Evolutionary conservation across 2,113 vertebrate species (phyloP).

Genomic region (Peromyscus maniculatus): DNA sequence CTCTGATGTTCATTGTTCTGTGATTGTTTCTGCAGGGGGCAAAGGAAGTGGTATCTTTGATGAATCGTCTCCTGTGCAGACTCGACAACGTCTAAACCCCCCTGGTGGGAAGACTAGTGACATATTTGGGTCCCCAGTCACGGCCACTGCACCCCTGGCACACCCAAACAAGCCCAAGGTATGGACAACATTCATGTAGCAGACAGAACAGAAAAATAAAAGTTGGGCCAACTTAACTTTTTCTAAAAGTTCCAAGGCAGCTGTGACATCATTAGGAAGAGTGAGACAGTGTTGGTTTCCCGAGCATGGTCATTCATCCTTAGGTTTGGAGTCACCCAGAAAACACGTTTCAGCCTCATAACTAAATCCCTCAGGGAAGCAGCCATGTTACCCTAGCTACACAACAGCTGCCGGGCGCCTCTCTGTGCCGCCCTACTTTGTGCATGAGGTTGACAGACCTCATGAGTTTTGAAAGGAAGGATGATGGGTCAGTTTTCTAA

Average conservation of each 20-base stretch:
- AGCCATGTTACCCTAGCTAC: neutral
- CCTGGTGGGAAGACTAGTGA: slow-evolving; percentile 90
- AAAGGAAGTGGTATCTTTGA: slow-evolving; percentile 95
- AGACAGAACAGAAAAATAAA: neutral
- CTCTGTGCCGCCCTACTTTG: neutral
- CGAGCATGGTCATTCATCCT: neutral
- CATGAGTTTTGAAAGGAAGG: neutral
- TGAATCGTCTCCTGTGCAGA: slow-evolving; percentile 85
- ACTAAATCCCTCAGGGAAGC: no score
- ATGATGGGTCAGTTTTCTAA: neutral
- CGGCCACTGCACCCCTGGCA: slow-evolving; percentile 82
- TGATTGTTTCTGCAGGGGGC: slow-evolving; percentile 84
- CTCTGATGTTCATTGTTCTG: neutral
- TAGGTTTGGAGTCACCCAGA: neutral
- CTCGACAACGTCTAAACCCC: slow-evolving; percentile 87
- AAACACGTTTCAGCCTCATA: neutral
- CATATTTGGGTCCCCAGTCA: slow-evolving; percentile 91
- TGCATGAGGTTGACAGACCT: rapidly evolving
- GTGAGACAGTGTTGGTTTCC: neutral
- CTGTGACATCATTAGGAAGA: neutral
- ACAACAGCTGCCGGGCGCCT: neutral
- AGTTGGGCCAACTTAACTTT: neutral
- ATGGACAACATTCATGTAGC: neutral
- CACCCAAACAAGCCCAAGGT: slow-evolving; percentile 99
- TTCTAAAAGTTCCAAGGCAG: no score